Evolutionary conservation across 2,797 vertebrate genomes (phyloP).

Genomic region (Cuniculus paca): DNA sequence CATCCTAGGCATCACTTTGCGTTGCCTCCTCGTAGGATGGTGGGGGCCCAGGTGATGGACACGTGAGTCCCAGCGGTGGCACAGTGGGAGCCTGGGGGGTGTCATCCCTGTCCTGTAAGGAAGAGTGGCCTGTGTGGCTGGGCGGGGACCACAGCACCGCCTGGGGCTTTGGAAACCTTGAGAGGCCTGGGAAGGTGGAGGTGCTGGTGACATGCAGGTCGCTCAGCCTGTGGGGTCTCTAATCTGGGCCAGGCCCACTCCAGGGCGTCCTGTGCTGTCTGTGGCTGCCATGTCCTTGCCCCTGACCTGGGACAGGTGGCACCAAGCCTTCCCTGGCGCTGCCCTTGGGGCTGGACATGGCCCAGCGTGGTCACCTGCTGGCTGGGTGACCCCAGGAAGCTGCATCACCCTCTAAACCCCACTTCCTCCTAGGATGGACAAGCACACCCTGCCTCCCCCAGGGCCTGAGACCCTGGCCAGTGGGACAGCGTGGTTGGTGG

Average conservation of each 20-base stretch:
- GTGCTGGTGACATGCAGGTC: not conserved
- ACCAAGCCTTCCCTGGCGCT: not conserved
- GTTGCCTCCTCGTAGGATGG: not conserved
- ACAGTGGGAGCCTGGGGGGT: not conserved
- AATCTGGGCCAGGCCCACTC: not conserved
- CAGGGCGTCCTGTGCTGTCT: not conserved
- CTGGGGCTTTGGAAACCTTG: not conserved
- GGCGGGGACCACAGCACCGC: not conserved
- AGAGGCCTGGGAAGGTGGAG: not conserved
- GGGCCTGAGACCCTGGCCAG: not conserved
- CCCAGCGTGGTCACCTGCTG: not conserved
- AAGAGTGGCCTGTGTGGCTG: fast-evolving
- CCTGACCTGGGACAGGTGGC: not conserved
- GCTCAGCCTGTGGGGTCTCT: too few species aligned
- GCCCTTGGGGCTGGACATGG: not conserved
- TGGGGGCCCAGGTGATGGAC: fast-evolving
- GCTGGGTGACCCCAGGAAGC: not conserved
- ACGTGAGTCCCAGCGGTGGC: fast-evolving
- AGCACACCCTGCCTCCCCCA: not conserved
- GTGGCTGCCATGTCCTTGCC: not conserved
- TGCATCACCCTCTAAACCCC: not conserved
- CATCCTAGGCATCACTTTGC: fast-evolving
- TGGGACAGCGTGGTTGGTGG: not conserved
- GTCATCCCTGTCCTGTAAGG: conserved; percentile 16
- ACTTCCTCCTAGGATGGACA: not conserved